phyloP scores from a whole-genome alignment of 2,797 vertebrate species.

The Spinibarbus caldwelli region DNA sequence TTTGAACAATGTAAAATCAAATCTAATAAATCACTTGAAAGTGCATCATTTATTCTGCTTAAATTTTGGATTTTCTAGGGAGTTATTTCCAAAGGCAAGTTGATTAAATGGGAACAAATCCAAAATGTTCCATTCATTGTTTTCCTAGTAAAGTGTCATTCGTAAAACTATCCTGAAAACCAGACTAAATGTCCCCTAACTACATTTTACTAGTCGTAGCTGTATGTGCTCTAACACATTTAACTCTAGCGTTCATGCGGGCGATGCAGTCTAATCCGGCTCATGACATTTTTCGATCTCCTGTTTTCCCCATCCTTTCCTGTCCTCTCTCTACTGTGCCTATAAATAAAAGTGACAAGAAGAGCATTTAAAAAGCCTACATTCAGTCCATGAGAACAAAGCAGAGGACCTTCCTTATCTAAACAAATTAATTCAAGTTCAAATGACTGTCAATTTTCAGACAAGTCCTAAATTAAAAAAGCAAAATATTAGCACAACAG shows the following conservation, averaged over 20 bases:
- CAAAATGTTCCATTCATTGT: not conserved
- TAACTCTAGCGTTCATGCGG: not conserved
- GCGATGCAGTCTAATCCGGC: not conserved
- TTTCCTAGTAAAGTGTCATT: not conserved
- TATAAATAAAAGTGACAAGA: slow-evolving; percentile 5
- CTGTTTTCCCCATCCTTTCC: not conserved
- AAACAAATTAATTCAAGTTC: not conserved
- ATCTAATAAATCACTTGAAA: not conserved
- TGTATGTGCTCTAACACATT: not conserved
- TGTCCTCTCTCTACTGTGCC: slow-evolving; percentile 1
- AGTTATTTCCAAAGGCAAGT: not conserved
- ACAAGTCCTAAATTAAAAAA: not conserved
- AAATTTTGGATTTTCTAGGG: not conserved
- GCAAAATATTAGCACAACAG: not conserved
- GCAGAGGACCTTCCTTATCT: not conserved
- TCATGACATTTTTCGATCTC: not conserved
- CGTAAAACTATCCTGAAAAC: not conserved
- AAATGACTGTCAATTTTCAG: not conserved
- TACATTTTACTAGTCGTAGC: not conserved
- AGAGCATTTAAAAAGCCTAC: not conserved
- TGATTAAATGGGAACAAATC: not conserved
- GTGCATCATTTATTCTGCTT: not conserved
- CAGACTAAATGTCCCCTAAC: not conserved
- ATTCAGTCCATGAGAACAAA: not conserved
- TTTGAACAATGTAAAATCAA: not conserved